Base-by-base conservation (phyloP, 92 coral and sea anemone genomes). In the Diadumene lineata region DNA sequence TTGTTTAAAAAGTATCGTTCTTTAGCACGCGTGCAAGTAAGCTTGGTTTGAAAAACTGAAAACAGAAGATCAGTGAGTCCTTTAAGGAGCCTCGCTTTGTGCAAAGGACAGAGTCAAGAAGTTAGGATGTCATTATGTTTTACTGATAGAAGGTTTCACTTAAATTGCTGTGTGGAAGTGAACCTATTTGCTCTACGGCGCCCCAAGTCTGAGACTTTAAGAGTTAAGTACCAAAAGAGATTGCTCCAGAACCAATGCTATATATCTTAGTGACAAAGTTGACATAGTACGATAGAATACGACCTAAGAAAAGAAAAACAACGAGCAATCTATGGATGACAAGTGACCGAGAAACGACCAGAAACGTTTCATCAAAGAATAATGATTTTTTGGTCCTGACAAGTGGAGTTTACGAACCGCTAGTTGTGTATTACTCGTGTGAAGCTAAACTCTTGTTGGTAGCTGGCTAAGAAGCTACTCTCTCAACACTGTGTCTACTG, bases 401-500 rank as follows among this genome's bases (percentile, higher is more conserved):
- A 72, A 32, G 25, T 9, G 15, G 25, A 7, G 6, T 57, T 29
- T 10, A 1, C 25, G 15, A n/a, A n/a, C 50, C 29, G 75, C 21
- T 56, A 28, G 9, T 51, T 58, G 4, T 23, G 77, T 72, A 72
- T 72, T 72, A 56, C 56, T 46, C 77, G 56, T 72, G 77, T 30
- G 77, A 72, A 72, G 57, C 56, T 15, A 18, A 29, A 22, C 77
- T 51, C 77, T 72, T 31, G 22, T 15, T 55, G 65, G 33, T 56
- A 32, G 46, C 77, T 72, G 77, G 77, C 77, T 18, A 72, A 72
- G 77, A 55, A 60, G 63, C 62, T 21, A 21, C 60, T 53, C 60
- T 29, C 81, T 76, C 64, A 66, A 76, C 81, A 76, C 81, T 66
- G 17, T 38, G 79, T 74, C 69, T n/a, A n/a, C n/a, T 60, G 77